Evolutionary conservation across 2,888 invertebrate genomes (phyloP), one percentile per base, ranked within the genome.

Genomic region (Bellardia pandia): DNA sequence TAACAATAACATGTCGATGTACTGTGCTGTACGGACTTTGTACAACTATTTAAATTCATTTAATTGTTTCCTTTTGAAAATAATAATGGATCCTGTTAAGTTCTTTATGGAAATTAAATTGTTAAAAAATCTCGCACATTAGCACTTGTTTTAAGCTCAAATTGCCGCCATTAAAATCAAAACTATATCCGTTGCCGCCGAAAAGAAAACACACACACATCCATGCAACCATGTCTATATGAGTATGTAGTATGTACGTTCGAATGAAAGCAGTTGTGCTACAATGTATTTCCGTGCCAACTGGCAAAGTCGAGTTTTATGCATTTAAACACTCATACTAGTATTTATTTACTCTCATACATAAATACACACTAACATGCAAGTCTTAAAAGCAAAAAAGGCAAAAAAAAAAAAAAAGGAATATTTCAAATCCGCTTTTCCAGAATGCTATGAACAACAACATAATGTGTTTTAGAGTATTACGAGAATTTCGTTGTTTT

Each of bases 151-250:
- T 84, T 74, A 62, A 69, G 78, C 77, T 80, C 68, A 87, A 87
- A 87, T 85, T 87, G 87, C 77, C 81, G 77, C 85, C 87, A 87
- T 87, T 85, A 87, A 85, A 87, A 85, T 87, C 85, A 87, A 84
- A 87, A 87, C 87, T 87, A 87, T 81, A 78, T 87, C 87, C 87
- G 85, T 78, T 78, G 78, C 85, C 74, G 69, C 37, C 68, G 68
- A 78, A 68, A 78, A 56, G 48, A 62, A 33, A 33, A 33, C 8
- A 9, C 16, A 48, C 30, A 23, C 37, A 76, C 16, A 56, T 37
- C 48, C 13, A 11, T 2, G 5, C 37, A 56, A 0, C 0, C 62
- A 33, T 1, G 30, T n/a, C 53, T 45, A 51, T n/a, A 42, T 9
- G 37, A 23, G 23, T 23, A 23, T n/a, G n/a, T n/a, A n/a, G n/a